phyloP scores from a whole-genome alignment of 1,140 invertebrate genomes.

The Drosophila paulistorum region DNA sequence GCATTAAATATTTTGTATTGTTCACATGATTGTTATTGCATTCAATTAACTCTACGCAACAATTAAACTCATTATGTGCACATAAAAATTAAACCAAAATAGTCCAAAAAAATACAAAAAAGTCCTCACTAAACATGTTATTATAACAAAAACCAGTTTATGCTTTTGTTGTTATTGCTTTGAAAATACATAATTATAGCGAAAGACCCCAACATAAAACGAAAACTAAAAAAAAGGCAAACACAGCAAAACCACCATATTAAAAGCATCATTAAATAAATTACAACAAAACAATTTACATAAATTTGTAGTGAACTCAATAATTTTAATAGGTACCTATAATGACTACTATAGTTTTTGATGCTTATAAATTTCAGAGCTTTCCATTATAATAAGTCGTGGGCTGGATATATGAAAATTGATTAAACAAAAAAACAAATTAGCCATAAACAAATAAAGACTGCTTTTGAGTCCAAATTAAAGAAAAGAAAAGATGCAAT shows the following conservation, averaged over 20 bases:
- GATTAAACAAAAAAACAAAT: too few relatives aligned
- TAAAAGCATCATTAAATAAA: slow-evolving; percentile 74
- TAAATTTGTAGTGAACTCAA: slow-evolving; percentile 19
- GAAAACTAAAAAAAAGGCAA: slow-evolving; percentile 29
- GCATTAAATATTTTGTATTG: slow-evolving; percentile 24
- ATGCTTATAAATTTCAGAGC: slow-evolving; percentile 36
- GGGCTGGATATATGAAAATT: too few relatives aligned
- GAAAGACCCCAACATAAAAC: slow-evolving; percentile 16
- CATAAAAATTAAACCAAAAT: slow-evolving; percentile 43
- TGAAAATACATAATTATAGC: slow-evolving; percentile 29
- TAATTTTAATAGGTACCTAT: slow-evolving; percentile 35
- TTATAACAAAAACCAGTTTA: slow-evolving; percentile 33
- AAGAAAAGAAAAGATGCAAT: too few relatives aligned
- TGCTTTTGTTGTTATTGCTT: slow-evolving; percentile 28
- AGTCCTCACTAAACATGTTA: slow-evolving; percentile 47
- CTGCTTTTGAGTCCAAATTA: too few relatives aligned
- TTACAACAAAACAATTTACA: slow-evolving; percentile 51
- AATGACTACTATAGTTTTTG: slow-evolving; percentile 40
- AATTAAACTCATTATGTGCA: slow-evolving; percentile 73
- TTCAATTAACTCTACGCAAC: slow-evolving; percentile 70
- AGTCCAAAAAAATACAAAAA: slow-evolving; percentile 28
- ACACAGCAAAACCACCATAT: slow-evolving; percentile 46
- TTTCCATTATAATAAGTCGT: background rate
- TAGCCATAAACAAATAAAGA: too few relatives aligned
- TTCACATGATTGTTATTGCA: slow-evolving; percentile 57